These are phyloP conservation scores for Anaspis maculata DNA, from an alignment of 2,888 invertebrate genomes.

Conservation along the genomic window DNA sequence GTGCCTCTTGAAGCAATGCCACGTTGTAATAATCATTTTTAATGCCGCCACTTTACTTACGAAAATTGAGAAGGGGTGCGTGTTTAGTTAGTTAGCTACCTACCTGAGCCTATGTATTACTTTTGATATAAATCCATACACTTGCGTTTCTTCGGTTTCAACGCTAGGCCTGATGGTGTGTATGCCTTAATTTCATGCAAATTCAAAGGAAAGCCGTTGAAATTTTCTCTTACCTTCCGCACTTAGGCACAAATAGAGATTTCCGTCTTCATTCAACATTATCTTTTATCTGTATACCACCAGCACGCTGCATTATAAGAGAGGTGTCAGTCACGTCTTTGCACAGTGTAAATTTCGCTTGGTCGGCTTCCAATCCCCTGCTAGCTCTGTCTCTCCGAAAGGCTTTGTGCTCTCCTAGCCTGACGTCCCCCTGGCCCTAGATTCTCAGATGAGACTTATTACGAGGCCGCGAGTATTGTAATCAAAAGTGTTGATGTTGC, in stretches of 20 bases:
- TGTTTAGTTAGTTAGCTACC: too few relatives aligned
- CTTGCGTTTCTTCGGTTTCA: too few relatives aligned
- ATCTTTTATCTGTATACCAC: conserved; percentile 9
- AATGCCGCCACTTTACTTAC: too few relatives aligned
- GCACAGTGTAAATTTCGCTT: conserved; percentile 8
- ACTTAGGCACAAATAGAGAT: conserved; percentile 12
- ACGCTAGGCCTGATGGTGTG: too few relatives aligned
- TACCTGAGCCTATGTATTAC: too few relatives aligned
- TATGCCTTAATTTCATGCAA: too few relatives aligned
- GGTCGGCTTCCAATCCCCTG: conserved; percentile 8
- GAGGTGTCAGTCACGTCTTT: conserved; percentile 13
- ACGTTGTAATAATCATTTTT: too few relatives aligned
- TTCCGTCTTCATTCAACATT: conserved; percentile 14
- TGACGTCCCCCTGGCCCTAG: too few relatives aligned
- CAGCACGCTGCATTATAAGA: conserved; percentile 9
- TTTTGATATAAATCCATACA: too few relatives aligned
- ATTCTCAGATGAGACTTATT: conserved; percentile 12
- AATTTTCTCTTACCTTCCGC: conserved; percentile 11
- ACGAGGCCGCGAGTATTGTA: conserved; percentile 11
- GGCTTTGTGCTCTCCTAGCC: conserved; percentile 3
- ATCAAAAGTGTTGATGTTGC: conserved; percentile 14
- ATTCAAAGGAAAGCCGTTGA: conserved; percentile 9
- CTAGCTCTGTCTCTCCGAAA: too few relatives aligned
- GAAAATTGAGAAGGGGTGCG: too few relatives aligned
- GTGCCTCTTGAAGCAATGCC: background rate